A percentile compares a stretch with the other conserved stretches of the same genome.
Conservation (phyloP, 37 sponge, comb jelly and placozoan species). For the Axinella damicornis region DNA sequence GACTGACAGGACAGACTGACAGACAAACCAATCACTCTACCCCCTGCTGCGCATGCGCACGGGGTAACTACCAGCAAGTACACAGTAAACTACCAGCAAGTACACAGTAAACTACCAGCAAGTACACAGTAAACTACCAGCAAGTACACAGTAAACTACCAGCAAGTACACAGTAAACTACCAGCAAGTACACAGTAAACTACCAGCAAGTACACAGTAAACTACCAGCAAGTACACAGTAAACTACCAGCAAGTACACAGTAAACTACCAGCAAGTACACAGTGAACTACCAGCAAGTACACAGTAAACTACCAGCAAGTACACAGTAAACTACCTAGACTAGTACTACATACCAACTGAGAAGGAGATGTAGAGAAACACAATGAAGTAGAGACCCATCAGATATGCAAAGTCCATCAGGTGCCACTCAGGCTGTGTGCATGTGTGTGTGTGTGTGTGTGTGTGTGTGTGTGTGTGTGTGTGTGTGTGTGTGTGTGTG, state of each 20-base stretch:
- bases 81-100: neutral
- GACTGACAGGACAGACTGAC: no score
- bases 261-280: neutral
- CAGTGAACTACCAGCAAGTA: neutral
- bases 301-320: neutral
- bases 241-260: neutral
- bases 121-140: neutral
- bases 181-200: neutral
- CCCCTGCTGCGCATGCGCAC: no score
- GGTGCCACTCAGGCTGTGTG: slow-evolving; percentile 55
- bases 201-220: no score
- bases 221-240: neutral
- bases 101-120: neutral
- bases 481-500: slow-evolving; percentile 5
- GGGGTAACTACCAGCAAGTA: no score
- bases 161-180: neutral
- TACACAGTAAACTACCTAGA: neutral
- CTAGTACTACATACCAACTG: slow-evolving; percentile 78
- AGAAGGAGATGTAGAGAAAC: slow-evolving; percentile 93
- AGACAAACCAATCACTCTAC: no score
- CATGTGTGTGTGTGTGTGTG: slow-evolving; percentile 16
- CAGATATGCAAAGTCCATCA: slow-evolving; percentile 81
- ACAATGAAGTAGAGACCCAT: slow-evolving; percentile 85
- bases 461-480: slow-evolving; percentile 17
- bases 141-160: neutral